Evolutionary conservation across 2,113 vertebrate genomes (phyloP), one percentile per base, ranked within the genome.

Genomic region (Pyxicephalus adspersus): DNA sequence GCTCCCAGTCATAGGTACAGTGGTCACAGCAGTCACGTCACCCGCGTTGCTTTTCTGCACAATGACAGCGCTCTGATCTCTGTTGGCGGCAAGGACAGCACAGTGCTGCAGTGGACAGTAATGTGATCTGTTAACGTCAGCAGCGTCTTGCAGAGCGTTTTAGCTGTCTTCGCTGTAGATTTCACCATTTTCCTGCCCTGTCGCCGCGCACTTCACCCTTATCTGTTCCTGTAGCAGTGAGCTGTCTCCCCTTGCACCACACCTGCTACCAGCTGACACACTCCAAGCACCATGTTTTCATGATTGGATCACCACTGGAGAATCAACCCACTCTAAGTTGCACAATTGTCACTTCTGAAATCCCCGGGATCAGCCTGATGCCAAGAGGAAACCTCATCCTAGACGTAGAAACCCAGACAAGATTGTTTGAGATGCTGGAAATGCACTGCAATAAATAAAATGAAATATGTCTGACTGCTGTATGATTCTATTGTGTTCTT

Each of bases 21-120:
- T 1, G 96, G 96, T 76, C 96, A 97, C 90, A 96, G 96, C 94
- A 97, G 96, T 89, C 96, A 97, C n/a, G 96, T 97, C 89, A 97
- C 96, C 80, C 96, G 95, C 8, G 90, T 95, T 87, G 93, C 95
- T 91, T 97, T 97, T 90, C 88, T 96, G 83, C 94, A 93, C 74
- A 91, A 95, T 28, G 90, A 95, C 93, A 91, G 92, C 76, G 76
- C 89, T 85, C 92, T 94, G 71, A 86, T 97, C 79, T 95, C 94
- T 80, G 94, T 94, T 0, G 96, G 96, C 1, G 96, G 96, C 83
- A 96, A 95, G 72, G 96, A 97, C 85, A 96, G 93, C 86, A 96
- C 95, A 81, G 86, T 97, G 83, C 90, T 96, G 84, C 96, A 96
- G 90, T 97, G 96, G 96, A 86, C 89, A 50, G 89, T 95, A 2